phyloP scores from a whole-genome alignment of 2,797 vertebrate genomes.

The Hippoglossus hippoglossus region DNA sequence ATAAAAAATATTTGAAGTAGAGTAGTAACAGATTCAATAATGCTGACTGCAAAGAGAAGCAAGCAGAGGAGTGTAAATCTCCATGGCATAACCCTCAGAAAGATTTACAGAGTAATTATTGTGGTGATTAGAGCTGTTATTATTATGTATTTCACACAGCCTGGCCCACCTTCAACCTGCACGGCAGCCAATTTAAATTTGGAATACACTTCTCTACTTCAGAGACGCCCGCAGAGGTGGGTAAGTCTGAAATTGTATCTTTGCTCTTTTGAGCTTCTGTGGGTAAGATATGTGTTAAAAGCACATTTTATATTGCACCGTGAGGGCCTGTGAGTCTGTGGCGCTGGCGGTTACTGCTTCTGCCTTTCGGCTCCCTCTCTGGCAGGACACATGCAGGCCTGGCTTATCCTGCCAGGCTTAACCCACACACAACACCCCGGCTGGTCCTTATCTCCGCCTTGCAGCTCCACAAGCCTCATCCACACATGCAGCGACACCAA shows the following conservation, averaged over 20 bases:
- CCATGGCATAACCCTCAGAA: background rate
- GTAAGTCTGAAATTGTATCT: background rate
- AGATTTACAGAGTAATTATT: conserved; percentile 27
- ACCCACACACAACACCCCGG: conserved; percentile 31
- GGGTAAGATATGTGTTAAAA: conserved; percentile 11
- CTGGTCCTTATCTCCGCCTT: conserved; percentile 61
- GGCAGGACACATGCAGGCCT: conserved; percentile 48
- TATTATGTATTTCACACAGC: conserved; percentile 27
- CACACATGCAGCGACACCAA: conserved; percentile 20
- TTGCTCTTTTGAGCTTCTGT: conserved; percentile 5
- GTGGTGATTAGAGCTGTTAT: conserved; percentile 31
- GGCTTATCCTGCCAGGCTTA: conserved; percentile 51
- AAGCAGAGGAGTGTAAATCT: conserved; percentile 9
- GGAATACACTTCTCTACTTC: conserved; percentile 12
- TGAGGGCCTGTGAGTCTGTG: conserved; percentile 3
- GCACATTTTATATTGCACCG: conserved; percentile 18
- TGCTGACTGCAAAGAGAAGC: conserved; percentile 1
- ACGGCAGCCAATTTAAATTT: conserved; percentile 17
- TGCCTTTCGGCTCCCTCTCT: conserved; percentile 27
- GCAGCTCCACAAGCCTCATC: conserved; percentile 49
- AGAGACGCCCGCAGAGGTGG: conserved; percentile 5
- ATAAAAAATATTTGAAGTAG: background rate
- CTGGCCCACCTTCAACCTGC: conserved; percentile 21
- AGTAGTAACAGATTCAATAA: background rate
- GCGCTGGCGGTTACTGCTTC: conserved; percentile 1